These are phyloP conservation scores for Aphelenchoides fujianensis DNA, from an alignment of 1,140 invertebrate genomes.

Conservation along the genomic window DNA sequence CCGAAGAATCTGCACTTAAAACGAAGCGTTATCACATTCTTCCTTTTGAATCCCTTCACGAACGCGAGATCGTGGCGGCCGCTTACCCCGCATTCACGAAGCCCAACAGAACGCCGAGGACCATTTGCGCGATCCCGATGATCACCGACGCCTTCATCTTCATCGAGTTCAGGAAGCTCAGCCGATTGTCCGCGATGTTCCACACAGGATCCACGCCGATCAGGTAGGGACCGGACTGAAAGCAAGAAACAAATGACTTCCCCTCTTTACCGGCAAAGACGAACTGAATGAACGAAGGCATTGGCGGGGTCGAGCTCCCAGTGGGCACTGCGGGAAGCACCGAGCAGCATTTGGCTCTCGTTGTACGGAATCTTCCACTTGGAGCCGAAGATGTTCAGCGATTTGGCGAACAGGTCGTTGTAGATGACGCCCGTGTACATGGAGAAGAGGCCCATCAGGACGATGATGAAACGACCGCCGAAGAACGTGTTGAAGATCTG, in stretches of 20 bases:
- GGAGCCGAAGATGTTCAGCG: conserved; percentile 86
- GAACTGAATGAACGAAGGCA: conserved; percentile 26
- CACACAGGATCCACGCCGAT: conserved; percentile 60
- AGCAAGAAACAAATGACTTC: not conserved
- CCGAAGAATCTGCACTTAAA: conserved; percentile 64
- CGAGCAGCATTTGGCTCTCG: not conserved
- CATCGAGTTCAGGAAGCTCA: conserved; percentile 90
- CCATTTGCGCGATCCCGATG: conserved; percentile 89
- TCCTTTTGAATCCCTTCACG: no score
- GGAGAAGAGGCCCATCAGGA: conserved; percentile 94
- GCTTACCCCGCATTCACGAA: conserved; percentile 82
- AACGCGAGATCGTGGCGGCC: no score
- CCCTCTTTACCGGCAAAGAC: no score
- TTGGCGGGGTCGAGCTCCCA: conserved; percentile 33
- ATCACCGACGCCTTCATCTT: conserved; percentile 99
- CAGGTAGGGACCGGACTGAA: conserved; percentile 48
- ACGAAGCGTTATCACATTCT: not conserved
- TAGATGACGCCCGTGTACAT: conserved; percentile 94
- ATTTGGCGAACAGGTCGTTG: conserved; percentile 94
- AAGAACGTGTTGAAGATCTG: conserved; percentile 96
- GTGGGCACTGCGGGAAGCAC: not conserved
- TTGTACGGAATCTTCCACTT: conserved; percentile 71
- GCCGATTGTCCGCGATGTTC: conserved; percentile 74
- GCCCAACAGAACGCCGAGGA: conserved; percentile 85
- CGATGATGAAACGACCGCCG: conserved; percentile 90